Percentiles rank a stretch among this genome's conserved stretches.
Conservation (phyloP, 1,140 invertebrate species). For the Oncopodura yosiiana region DNA sequence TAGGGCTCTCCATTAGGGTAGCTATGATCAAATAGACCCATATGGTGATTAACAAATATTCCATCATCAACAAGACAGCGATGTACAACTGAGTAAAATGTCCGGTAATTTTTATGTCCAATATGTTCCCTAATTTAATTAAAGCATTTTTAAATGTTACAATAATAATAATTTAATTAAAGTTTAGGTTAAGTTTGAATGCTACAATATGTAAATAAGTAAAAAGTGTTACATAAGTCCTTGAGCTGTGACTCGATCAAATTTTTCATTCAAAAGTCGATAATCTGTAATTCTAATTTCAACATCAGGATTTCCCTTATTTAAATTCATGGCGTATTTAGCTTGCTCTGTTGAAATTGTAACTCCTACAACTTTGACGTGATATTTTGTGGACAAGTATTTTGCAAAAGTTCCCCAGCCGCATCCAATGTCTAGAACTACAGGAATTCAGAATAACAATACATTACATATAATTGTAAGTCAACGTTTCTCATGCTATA, state of each 20-base stretch:
- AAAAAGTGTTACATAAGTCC: too few species aligned
- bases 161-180: too few species aligned
- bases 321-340: background rate
- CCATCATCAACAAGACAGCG: conserved; percentile 17
- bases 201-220: too few species aligned
- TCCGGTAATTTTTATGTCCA: conserved; percentile 16
- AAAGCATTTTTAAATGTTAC: too few species aligned
- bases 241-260: conserved; percentile 21
- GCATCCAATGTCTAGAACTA: background rate
- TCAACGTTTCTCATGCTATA: conserved; percentile 27
- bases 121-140: conserved; percentile 24
- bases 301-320: background rate
- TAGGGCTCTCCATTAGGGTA: too few species aligned
- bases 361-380: background rate
- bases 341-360: background rate
- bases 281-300: conserved; percentile 4
- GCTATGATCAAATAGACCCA: conserved; percentile 4
- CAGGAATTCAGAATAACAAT: too few species aligned
- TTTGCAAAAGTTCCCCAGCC: conserved; percentile 8
- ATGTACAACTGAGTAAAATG: conserved; percentile 19
- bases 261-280: conserved; percentile 6
- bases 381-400: conserved; percentile 14
- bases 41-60: conserved; percentile 18
- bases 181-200: too few species aligned
- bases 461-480: too few species aligned